Base-by-base conservation (phyloP, 2,888 invertebrate genomes). In the Lissonota sp. region DNA sequence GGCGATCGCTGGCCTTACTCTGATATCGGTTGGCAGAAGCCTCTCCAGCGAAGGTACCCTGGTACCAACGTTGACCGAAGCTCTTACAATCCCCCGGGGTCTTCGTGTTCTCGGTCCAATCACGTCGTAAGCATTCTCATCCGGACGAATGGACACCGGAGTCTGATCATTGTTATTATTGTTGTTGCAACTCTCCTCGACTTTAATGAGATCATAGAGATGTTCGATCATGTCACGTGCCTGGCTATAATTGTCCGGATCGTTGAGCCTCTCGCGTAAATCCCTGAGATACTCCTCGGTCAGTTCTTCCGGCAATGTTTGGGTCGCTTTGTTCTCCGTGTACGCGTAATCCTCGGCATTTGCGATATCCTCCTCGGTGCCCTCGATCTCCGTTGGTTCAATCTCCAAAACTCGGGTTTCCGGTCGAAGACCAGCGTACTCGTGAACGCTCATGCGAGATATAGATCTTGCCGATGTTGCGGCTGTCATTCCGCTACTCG, bases 171-270 rank as follows among this genome's bases (percentile, higher is more conserved):
- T 90, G 82, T 93, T 93, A 80, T 93, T 93, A 84, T 94, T 94
- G 78, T 93, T 93, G 82, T 94, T 94, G 85, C 95, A 95, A 82
- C 94, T 95, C 86, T 96, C 95, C 87, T 96, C 95, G 3, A 96
- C 94, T 89, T 96, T 96, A 63, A 96, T 95, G 69, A 96, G 93
- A 90, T 96, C 96, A 87, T 96, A 96, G 5, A 96, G 93, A 86
- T 96, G 95, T 88, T 96, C 96, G 80, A 97, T 96, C 93, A 96
- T 95, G 91, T 96, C 96, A 51, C 96, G 93, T 1, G 96, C 96
- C 88, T 96, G 95, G 71, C 95, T 94, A 85, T 96, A 96, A 77
- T 96, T 95, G 72, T 95, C 94, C 0, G 96, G 96, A 88, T 95
- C 95, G 86, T 96, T 95, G 6, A 97, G 90, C 87, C 95, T 95